Conservation (phyloP, 2,113 vertebrate species). For the Nesogale talazaci region DNA sequence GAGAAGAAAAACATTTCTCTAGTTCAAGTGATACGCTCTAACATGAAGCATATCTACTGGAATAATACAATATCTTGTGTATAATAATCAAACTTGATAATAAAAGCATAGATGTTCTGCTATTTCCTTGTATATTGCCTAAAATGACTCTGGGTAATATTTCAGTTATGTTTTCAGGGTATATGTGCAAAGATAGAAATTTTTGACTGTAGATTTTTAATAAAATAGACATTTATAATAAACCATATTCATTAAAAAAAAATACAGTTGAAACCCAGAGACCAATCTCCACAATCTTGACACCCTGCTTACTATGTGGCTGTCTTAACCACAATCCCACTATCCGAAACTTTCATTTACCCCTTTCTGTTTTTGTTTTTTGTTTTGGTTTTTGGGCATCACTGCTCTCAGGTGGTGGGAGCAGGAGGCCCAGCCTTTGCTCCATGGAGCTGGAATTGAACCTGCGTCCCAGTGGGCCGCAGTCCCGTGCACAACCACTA, state of each 20-base stretch:
- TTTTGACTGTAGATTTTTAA: background rate
- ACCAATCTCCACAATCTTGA: too few relatives aligned
- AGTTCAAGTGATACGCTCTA: background rate
- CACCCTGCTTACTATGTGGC: too few relatives aligned
- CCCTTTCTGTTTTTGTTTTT: too few relatives aligned
- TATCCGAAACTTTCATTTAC: too few relatives aligned
- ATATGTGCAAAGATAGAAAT: background rate
- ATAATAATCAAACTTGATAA: background rate
- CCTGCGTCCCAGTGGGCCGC: too few relatives aligned
- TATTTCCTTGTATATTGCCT: background rate
- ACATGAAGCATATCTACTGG: background rate
- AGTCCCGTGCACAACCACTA: too few relatives aligned
- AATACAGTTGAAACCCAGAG: background rate
- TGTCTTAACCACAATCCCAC: too few relatives aligned
- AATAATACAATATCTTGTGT: background rate
- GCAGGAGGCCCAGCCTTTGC: too few relatives aligned
- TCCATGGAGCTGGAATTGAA: too few relatives aligned
- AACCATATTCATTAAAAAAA: background rate
- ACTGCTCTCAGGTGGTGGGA: too few relatives aligned
- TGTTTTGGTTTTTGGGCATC: too few relatives aligned
- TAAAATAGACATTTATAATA: constrained; percentile 34
- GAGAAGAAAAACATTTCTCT: background rate
- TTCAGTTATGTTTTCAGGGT: constrained; percentile 4
- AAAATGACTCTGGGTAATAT: constrained; percentile 20
- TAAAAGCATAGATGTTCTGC: background rate